phyloP scores from a whole-genome alignment of 2,888 invertebrate species.

The Globia sparganii region DNA sequence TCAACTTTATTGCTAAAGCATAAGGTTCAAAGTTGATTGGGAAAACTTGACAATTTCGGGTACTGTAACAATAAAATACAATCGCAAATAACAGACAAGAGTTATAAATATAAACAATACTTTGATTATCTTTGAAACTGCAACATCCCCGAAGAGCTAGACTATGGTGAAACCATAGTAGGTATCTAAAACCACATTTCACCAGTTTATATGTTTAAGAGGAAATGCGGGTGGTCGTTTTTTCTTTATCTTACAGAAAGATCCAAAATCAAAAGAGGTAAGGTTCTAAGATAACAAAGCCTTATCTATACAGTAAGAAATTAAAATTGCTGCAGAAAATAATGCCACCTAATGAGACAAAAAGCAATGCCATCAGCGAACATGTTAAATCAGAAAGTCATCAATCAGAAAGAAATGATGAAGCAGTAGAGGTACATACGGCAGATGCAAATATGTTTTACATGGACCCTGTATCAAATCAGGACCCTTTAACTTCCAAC shows the following conservation, averaged over 20 bases:
- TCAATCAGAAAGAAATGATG: too few species aligned
- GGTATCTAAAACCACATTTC: too few species aligned
- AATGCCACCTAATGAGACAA: neutral
- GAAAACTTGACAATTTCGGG: too few species aligned
- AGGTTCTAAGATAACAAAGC: neutral
- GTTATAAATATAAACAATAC: too few species aligned
- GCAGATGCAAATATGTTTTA: neutral
- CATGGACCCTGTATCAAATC: neutral
- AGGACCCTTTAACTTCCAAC: slow-evolving; percentile 10
- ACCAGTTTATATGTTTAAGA: too few species aligned
- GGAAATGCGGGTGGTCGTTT: too few species aligned
- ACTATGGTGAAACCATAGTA: too few species aligned
- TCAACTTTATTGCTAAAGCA: too few species aligned
- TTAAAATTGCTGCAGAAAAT: slow-evolving; percentile 21
- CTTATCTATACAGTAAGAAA: slow-evolving; percentile 22
- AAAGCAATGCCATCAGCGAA: neutral
- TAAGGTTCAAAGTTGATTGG: too few species aligned
- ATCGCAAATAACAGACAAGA: neutral
- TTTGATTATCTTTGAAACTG: too few species aligned
- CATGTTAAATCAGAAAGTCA: neutral
- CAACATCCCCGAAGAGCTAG: too few species aligned
- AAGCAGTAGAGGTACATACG: neutral
- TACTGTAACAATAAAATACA: neutral
- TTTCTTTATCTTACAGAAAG: slow-evolving; percentile 20
- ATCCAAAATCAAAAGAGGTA: slow-evolving; percentile 1